Evolutionary conservation across 2,113 vertebrate genomes (phyloP), one percentile per base, ranked within the genome.

Genomic region (Mormyrus lacerda): DNA sequence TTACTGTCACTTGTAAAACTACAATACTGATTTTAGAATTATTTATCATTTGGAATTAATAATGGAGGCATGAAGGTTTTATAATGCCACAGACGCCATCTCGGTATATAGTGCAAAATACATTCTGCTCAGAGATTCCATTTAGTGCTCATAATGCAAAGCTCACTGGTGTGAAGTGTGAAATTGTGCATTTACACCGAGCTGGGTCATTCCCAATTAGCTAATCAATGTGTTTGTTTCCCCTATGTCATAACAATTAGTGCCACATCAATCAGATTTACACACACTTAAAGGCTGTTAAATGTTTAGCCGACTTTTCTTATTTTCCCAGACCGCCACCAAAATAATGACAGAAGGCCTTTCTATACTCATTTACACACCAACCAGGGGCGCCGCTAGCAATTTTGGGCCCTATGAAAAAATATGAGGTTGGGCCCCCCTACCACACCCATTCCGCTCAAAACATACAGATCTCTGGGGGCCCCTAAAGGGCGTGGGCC

Each of bases 221-320:
- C 27, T 48, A 50, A 45, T 5, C 9, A 15, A 45, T 19, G 6
- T 69, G 8, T 69, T 69, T 69, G 61, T 47, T 69, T 13, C 10
- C 19, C 58, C 87, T 13, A 24, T 48, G 58, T 45, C 11, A 13
- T 44, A 88, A 21, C 61, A 65, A 88, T 27, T 45, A 47, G 42
- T 73, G 42, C 44, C 19, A 45, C 35, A 88, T 50, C 87, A 44
- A 17, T 88, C 61, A 69, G n/a, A 88, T 88, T 88, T 65, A 58
- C 35, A 13, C 1, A 8, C 61, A 39, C 21, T 88, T 88, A 88
- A 21, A 13, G 39, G 87, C 55, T 5, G 6, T 27, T 88, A 55
- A 65, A 69, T 61, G n/a, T 88, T 88, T 69, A 44, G 21, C 35
- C n/a, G 87, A 24, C 4, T 65, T 31, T 21, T 8, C 35, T 65